Evolutionary conservation across 2,888 invertebrate species (phyloP).

Genomic region (Limnephilus lunatus): DNA sequence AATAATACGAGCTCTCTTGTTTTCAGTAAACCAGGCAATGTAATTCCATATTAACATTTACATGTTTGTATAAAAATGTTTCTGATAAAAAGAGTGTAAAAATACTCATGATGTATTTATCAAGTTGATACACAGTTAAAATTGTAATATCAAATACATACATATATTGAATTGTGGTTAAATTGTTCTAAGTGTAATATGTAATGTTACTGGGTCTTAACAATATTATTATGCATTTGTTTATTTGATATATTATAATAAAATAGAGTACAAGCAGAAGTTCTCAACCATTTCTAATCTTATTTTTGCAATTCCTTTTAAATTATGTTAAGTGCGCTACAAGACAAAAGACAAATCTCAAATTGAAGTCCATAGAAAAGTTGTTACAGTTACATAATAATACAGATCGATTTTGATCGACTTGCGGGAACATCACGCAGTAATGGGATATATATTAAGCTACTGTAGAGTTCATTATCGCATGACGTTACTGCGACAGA

Average conservation of each 20-base stretch:
- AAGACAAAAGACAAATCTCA: neutral
- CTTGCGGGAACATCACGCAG: too few relatives aligned
- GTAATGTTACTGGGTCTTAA: slow-evolving; percentile 2
- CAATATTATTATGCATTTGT: neutral
- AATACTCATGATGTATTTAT: slow-evolving; percentile 34
- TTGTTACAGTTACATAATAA: too few relatives aligned
- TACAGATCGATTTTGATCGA: too few relatives aligned
- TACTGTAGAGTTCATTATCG: too few relatives aligned
- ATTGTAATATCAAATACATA: slow-evolving; percentile 21
- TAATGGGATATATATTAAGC: too few relatives aligned
- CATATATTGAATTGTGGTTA: neutral
- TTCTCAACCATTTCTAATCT: slow-evolving; percentile 28
- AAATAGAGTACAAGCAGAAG: slow-evolving; percentile 26
- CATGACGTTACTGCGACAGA: too few relatives aligned
- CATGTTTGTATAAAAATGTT: slow-evolving; percentile 39
- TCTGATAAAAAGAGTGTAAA: slow-evolving; percentile 44
- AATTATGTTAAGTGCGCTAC: neutral
- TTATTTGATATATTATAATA: slow-evolving; percentile 22
- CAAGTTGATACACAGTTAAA: neutral
- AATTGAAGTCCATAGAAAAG: neutral
- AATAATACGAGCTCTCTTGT: slow-evolving; percentile 21
- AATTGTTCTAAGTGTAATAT: slow-evolving; percentile 24
- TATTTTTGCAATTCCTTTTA: slow-evolving; percentile 1
- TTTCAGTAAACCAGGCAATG: slow-evolving; percentile 16
- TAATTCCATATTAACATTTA: neutral